Percentiles rank a stretch among this genome's conserved stretches.
These are phyloP conservation scores for Alosa alosa DNA, from an alignment of 2,113 vertebrate species.

Conservation along the genomic window DNA sequence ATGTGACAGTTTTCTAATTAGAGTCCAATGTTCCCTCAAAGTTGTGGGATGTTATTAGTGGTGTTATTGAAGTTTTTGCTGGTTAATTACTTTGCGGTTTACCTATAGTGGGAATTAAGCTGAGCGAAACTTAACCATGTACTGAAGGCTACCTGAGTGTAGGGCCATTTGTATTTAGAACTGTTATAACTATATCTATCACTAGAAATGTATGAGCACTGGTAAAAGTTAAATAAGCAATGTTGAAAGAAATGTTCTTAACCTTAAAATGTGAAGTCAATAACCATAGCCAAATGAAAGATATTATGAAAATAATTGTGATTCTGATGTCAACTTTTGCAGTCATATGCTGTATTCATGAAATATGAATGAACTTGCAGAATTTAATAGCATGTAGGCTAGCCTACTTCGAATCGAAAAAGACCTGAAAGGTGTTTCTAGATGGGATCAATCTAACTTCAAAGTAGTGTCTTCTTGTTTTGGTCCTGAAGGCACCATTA, in stretches of 20 bases:
- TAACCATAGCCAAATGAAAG: background rate
- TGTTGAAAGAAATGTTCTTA: background rate
- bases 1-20: conserved; percentile 68
- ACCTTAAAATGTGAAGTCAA: background rate
- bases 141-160: background rate
- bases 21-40: conserved; percentile 50
- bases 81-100: conserved; percentile 59
- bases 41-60: conserved; percentile 53
- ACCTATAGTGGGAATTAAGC: conserved; percentile 43
- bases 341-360: background rate
- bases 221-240: background rate
- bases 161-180: conserved; percentile 23
- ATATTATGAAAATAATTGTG: background rate
- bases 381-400: background rate
- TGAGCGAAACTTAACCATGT: conserved; percentile 11
- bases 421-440: background rate
- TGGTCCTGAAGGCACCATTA: no score
- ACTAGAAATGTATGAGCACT: background rate
- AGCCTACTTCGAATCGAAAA: background rate
- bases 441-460: background rate
- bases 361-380: background rate
- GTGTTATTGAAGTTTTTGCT: conserved; percentile 49
- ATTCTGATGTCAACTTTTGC: background rate
- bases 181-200: background rate
- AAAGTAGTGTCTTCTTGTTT: no score